Conservation (phyloP, 2,113 vertebrate species). For the Thermophis baileyi region DNA sequence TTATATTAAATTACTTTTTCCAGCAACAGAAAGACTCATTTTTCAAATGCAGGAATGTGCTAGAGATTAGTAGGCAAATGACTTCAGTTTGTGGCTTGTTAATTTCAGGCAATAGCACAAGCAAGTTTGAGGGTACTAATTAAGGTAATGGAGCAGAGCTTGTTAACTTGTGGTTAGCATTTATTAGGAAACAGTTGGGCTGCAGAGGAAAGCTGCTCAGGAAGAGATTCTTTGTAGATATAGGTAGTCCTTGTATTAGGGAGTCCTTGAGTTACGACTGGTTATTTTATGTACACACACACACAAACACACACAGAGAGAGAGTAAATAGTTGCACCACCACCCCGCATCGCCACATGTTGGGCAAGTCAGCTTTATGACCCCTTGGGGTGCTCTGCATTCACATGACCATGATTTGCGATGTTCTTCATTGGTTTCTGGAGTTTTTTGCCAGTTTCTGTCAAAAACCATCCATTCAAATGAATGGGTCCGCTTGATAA, state of each 20-base stretch:
- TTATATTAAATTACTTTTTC: not conserved
- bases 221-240: not conserved
- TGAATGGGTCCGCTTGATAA: not conserved
- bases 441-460: not conserved
- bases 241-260: not conserved
- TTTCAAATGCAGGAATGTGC: not conserved
- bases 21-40: not conserved
- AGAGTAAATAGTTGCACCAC: not conserved
- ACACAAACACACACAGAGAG: not conserved
- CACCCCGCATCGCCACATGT: not conserved
- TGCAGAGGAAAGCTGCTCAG: too few species aligned
- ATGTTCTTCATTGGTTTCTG: not conserved
- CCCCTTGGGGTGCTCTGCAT: not conserved
- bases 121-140: not conserved
- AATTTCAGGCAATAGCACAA: not conserved
- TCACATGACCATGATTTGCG: not conserved
- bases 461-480: not conserved
- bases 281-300: not conserved
- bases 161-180: not conserved
- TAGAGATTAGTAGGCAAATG: not conserved
- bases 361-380: not conserved
- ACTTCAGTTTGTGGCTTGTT: not conserved
- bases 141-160: not conserved
- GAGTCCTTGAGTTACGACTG: not conserved
- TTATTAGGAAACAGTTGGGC: not conserved